These are phyloP conservation scores for Pachypsylla venusta DNA, from an alignment of 1,140 invertebrate genomes.

Conservation along the genomic window DNA sequence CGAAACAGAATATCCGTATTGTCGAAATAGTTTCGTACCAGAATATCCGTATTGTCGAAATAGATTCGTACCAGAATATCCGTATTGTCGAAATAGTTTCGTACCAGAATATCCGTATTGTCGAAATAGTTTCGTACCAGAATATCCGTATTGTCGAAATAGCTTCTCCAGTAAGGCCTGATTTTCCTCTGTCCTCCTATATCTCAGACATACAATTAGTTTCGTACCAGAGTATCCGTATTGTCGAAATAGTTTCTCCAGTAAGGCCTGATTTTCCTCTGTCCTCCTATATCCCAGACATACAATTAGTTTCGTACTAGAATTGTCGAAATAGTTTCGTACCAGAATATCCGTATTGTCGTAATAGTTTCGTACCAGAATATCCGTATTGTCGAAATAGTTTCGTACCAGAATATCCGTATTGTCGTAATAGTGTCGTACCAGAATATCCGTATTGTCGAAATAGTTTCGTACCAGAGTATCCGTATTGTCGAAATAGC, in stretches of 20 bases:
- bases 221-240: constrained; percentile 90
- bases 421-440: too few relatives aligned
- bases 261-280: constrained; percentile 93
- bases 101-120: constrained; percentile 94
- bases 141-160: constrained; percentile 98
- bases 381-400: too few relatives aligned
- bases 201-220: constrained; percentile 98
- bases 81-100: constrained; percentile 99
- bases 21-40: constrained; percentile 50
- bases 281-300: constrained; percentile 98
- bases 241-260: constrained; percentile 99
- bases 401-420: too few relatives aligned
- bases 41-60: constrained; percentile 87
- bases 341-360: constrained; percentile 98
- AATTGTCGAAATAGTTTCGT: constrained; percentile 32
- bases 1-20: too few relatives aligned
- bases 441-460: too few relatives aligned
- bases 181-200: constrained; percentile 96
- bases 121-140: constrained; percentile 59
- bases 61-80: constrained; percentile 71
- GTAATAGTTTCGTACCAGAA: constrained; percentile 99
- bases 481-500: constrained; percentile 99
- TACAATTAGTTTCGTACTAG: too few relatives aligned
- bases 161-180: constrained; percentile 97
- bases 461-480: constrained; percentile 56